These are phyloP conservation scores for Sternotherus odoratus DNA, from an alignment of 2,797 vertebrate species.

Conservation along the genomic window DNA sequence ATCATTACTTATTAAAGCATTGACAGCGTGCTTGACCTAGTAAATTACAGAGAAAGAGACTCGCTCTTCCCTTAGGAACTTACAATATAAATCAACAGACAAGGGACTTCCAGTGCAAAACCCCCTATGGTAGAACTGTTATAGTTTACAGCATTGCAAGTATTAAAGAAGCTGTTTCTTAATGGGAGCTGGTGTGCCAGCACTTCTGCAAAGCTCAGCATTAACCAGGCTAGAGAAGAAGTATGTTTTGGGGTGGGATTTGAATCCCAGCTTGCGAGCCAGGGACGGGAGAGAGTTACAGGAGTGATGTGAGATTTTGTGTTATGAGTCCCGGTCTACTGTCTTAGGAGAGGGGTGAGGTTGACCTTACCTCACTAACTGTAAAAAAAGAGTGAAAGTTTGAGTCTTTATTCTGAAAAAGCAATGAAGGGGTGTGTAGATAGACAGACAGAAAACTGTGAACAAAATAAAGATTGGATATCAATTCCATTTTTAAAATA, in stretches of 20 bases:
- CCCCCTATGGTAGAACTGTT: background rate
- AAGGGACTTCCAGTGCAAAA: background rate
- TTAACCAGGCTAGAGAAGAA: too few species aligned
- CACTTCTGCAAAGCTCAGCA: background rate
- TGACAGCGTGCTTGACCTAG: background rate
- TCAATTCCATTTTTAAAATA: too few species aligned
- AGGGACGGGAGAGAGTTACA: background rate
- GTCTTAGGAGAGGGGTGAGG: too few species aligned
- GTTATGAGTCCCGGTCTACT: too few species aligned
- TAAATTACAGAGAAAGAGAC: background rate
- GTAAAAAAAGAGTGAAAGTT: background rate
- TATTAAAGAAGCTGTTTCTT: background rate
- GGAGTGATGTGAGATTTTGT: background rate
- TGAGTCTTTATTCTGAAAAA: background rate
- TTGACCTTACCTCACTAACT: too few species aligned
- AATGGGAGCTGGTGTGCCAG: background rate
- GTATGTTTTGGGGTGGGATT: background rate
- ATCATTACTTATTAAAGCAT: background rate
- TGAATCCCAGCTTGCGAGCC: background rate
- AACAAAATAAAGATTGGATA: too few species aligned
- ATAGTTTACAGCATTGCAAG: background rate
- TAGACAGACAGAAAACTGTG: too few species aligned
- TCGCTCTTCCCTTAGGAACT: background rate
- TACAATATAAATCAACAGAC: background rate
- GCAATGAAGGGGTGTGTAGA: background rate